Base-by-base conservation (phyloP, 2,888 invertebrate genomes). In the Sarcophaga carnaria region DNA sequence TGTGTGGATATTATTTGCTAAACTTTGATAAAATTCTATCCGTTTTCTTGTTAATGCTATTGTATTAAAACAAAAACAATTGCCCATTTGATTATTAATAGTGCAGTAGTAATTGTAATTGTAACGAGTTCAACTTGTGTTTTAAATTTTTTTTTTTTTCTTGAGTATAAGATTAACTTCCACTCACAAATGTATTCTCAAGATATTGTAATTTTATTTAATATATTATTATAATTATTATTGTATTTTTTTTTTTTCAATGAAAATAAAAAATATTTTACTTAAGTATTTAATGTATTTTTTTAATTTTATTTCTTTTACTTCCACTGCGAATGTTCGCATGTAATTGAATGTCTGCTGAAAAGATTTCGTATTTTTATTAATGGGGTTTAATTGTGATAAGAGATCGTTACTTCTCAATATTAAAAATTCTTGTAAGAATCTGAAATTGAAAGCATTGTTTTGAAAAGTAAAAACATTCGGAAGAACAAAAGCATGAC, bases 71-170 rank as follows among this genome's bases (percentile, higher is more conserved):
- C 62, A 79, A 82, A 81, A 82, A 79, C 87, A 76, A 81, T 77
- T 85, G 85, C 76, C 87, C 87, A 87, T 87, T 87, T 87, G 87
- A 71, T 79, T 75, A 77, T 78, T 54, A 80, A 74, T 63, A 25
- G 76, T 80, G 54, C 54, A 17, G 54, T 12, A 12, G 54, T 37
- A 66, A 62, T 76, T 8, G 66, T 75, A 20, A 62, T 69, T 79
- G 64, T 22, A 69, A 54, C 69, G n/a, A 72, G 60, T 67, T 62
- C 27, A 67, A 37, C 17, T 22, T 70, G 20, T 64, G 37, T 64
- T 71, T 64, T 25, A 47, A 22, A n/a, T 69, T 63, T 8, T 22
- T 22, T n/a, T 27, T 54, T 62, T 62, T 11, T 14, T 54, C 12
- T 70, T 22, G 5, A 11, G 4, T 64, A 66, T 54, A 70, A 64